Conservation (phyloP, 2,113 vertebrate genomes). For the Melanotaenia duboulayi region DNA sequence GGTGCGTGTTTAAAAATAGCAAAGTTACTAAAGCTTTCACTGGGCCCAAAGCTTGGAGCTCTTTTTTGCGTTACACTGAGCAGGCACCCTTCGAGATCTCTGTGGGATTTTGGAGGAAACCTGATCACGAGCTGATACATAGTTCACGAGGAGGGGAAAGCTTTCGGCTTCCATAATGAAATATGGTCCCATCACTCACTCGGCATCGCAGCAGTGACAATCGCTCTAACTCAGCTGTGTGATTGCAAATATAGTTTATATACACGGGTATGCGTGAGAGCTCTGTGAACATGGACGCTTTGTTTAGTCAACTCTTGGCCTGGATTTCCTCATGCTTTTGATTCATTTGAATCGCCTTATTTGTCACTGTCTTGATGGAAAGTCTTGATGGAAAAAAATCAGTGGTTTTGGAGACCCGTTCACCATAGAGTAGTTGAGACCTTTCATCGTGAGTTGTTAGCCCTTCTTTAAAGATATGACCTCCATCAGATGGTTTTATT, state of each 20-base stretch:
- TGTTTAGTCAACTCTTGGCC: neutral
- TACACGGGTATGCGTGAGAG: slow-evolving; percentile 5
- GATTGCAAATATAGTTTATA: slow-evolving; percentile 22
- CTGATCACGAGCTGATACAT: neutral
- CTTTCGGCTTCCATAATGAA: neutral
- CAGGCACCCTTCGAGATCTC: neutral
- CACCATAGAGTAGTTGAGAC: too few relatives aligned
- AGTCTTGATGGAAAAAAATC: neutral
- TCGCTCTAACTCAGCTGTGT: neutral
- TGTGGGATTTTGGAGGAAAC: slow-evolving; percentile 8
- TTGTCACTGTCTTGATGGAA: neutral
- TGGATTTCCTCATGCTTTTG: neutral
- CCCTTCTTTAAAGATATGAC: neutral
- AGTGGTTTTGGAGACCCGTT: too few relatives aligned
- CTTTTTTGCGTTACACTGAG: slow-evolving; percentile 17
- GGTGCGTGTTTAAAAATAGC: neutral
- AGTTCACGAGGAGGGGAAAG: neutral
- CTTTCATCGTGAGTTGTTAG: neutral
- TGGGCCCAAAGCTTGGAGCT: slow-evolving; percentile 28
- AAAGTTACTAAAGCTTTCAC: slow-evolving; percentile 15
- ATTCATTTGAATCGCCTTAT: neutral
- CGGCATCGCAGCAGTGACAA: neutral
- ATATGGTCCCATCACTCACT: slow-evolving; percentile 2
- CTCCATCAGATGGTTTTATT: slow-evolving; percentile 6
- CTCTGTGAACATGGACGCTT: neutral